Percentiles rank a stretch among this genome's conserved stretches.
Evolutionary conservation across 2,888 invertebrate genomes (phyloP).

Genomic region (Syrphus vitripennis): DNA sequence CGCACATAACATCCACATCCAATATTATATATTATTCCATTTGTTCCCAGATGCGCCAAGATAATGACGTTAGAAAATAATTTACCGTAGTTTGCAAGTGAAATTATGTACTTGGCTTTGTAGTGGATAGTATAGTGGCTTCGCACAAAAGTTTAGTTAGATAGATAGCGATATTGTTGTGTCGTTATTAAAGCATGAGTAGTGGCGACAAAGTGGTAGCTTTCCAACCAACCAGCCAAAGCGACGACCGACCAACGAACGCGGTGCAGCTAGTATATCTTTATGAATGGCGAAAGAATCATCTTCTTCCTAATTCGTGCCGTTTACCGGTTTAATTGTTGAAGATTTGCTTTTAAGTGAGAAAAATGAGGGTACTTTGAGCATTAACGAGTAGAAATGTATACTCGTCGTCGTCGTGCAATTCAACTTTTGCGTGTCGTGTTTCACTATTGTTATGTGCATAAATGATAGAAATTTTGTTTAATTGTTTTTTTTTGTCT

Average conservation of each 20-base stretch:
- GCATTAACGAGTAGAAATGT: background rate
- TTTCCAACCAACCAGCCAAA: background rate
- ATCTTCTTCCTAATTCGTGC: slow-evolving; percentile 18
- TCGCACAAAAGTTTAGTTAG: background rate
- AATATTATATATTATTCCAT: slow-evolving; percentile 47
- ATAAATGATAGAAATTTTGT: slow-evolving; percentile 21
- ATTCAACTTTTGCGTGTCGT: background rate
- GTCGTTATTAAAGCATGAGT: background rate
- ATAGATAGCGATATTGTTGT: background rate
- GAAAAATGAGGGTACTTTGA: slow-evolving; percentile 53
- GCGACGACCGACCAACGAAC: no score
- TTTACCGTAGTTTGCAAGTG: slow-evolving; percentile 62
- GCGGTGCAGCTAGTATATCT: no score
- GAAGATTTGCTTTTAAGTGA: slow-evolving; percentile 58
- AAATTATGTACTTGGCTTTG: slow-evolving; percentile 55
- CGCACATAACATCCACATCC: slow-evolving; percentile 13
- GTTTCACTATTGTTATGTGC: background rate
- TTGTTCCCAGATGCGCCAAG: slow-evolving; percentile 57
- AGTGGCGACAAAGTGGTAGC: background rate
- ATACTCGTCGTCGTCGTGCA: background rate
- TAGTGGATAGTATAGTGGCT: background rate
- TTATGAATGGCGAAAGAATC: background rate
- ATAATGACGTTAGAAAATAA: slow-evolving; percentile 66
- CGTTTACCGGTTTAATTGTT: slow-evolving; percentile 62
- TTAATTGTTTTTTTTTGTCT: slow-evolving; percentile 15